Evolutionary conservation across 2,888 invertebrate genomes (phyloP).

Genomic region (Anoncus sp.): DNA sequence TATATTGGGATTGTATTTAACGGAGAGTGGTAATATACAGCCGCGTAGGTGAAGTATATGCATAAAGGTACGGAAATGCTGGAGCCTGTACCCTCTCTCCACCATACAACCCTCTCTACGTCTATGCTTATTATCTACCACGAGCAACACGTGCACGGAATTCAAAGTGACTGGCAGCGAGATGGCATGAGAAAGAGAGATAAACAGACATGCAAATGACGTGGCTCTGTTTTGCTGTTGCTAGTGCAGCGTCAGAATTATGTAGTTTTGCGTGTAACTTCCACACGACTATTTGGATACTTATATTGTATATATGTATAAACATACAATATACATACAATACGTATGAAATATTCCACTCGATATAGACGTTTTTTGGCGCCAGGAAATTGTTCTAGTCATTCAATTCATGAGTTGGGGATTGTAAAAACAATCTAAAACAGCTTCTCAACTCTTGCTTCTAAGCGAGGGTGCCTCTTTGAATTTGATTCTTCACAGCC

Average conservation of each 20-base stretch:
- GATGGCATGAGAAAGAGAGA: background rate
- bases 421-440: no score
- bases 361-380: no score
- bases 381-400: no score
- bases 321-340: background rate
- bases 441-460: no score
- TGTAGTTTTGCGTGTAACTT: background rate
- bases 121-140: conserved; percentile 49
- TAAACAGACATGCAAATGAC: conserved; percentile 22
- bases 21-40: conserved; percentile 15
- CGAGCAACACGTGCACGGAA: conserved; percentile 45
- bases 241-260: conserved; percentile 28
- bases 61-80: background rate
- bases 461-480: no score
- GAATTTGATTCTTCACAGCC: no score
- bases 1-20: conserved; percentile 44
- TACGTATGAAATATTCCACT: no score
- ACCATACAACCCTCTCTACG: conserved; percentile 17
- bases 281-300: conserved; percentile 1
- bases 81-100: background rate
- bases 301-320: background rate
- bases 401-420: no score
- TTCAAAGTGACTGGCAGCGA: conserved; percentile 27
- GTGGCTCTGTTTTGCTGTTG: conserved; percentile 23
- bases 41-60: background rate